Conservation (phyloP, 2,888 invertebrate species). For the Kryphioiulus occultus region DNA sequence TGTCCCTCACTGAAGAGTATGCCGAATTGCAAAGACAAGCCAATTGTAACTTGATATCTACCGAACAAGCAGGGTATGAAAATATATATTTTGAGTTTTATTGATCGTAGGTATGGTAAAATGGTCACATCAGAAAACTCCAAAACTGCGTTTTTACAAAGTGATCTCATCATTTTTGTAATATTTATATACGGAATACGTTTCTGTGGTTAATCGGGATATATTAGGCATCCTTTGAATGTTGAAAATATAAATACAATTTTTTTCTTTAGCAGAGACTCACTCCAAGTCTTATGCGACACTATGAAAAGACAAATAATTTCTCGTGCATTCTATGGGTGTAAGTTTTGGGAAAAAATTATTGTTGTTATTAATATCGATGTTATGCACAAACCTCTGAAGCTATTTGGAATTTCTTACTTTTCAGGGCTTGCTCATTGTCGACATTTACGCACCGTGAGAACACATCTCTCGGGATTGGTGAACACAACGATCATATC, state of each 20-base stretch:
- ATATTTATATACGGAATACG: too few species aligned
- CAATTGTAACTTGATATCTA: not conserved
- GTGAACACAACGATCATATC: conserved; percentile 71
- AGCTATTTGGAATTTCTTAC: not conserved
- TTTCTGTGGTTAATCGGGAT: too few species aligned
- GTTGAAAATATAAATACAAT: conserved; percentile 6
- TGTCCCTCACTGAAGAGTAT: conserved; percentile 53
- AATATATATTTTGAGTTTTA: too few species aligned
- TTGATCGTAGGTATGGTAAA: too few species aligned
- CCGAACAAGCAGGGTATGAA: conserved; percentile 50
- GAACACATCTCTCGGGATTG: conserved; percentile 89
- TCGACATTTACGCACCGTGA: conserved; percentile 87
- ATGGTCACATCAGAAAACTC: too few species aligned
- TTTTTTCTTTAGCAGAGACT: conserved; percentile 61
- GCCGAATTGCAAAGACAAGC: conserved; percentile 50
- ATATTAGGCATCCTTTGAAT: too few species aligned
- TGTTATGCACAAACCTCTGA: not conserved
- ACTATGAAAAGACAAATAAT: conserved; percentile 95
- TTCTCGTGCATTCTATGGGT: conserved; percentile 68
- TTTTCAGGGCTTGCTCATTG: conserved; percentile 82
- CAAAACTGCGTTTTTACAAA: too few species aligned
- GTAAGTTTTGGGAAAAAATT: not conserved
- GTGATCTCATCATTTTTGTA: too few species aligned
- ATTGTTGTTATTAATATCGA: not conserved
- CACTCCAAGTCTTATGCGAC: conserved; percentile 81